Evolutionary conservation across 2,113 vertebrate genomes (phyloP).

Genomic region (Dromas ardeola): DNA sequence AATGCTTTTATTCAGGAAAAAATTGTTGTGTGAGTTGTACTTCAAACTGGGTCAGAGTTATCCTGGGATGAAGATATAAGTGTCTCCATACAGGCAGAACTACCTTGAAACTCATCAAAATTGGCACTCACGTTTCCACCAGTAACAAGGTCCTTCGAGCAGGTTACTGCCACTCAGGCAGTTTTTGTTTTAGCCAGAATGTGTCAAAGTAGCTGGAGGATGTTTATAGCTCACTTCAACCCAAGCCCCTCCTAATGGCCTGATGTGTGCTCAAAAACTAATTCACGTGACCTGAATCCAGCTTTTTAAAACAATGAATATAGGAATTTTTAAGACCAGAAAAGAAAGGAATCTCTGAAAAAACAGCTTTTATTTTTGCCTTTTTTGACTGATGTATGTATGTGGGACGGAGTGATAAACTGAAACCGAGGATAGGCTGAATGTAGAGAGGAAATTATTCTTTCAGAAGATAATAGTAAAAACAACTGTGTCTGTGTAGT

Average conservation of each 20-base stretch:
- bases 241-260: not conserved
- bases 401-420: not conserved
- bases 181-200: not conserved
- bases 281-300: not conserved
- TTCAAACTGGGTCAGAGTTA: not conserved
- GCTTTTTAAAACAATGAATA: not conserved
- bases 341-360: not conserved
- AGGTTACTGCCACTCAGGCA: not conserved
- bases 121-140: rapidly evolving
- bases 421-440: not conserved
- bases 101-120: not conserved
- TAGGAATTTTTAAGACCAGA: not conserved
- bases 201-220: not conserved
- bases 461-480: not conserved
- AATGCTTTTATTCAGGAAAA: not conserved
- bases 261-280: not conserved
- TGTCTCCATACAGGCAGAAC: not conserved
- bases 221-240: not conserved
- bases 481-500: not conserved
- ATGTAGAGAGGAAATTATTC: not conserved
- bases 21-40: not conserved
- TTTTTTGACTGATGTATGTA: not conserved
- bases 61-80: not conserved
- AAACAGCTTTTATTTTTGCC: not conserved
- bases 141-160: not conserved